Base-by-base conservation (phyloP, 1,140 invertebrate genomes). In the Scaptomyza montana region DNA sequence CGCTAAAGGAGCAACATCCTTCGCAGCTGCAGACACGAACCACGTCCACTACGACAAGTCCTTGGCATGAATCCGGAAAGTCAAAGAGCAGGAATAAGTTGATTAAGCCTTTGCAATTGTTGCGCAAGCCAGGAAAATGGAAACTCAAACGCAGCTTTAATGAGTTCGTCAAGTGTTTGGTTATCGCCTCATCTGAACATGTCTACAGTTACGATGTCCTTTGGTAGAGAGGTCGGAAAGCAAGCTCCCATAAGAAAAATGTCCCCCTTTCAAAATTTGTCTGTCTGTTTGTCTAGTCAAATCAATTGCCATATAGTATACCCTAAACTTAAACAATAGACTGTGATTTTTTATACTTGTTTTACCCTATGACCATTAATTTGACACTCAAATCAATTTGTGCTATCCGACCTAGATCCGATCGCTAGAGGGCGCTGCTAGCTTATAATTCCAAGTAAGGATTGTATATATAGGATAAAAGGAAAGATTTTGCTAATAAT, bases 201-300 rank as follows among this genome's bases (percentile, higher is more conserved):
- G 84, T 87, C n/a, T 79, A 82, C 62, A 80, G 78, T 12, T 87
- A 87, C 43, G 82, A 87, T 79, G 84, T 82, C 16, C 72, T 87
- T 39, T 87, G 82, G 82, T 87, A 85, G 69, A 5, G 39, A 43
- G 39, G 30, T 62, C 30, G 19, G 45, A 47, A 47, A 41, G 59
- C 47, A 57, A 46, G 43, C 3, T n/a, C 50, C 47, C 36, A 9
- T 10, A 10, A 8, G 10, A 19, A 5, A 30, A 30, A 30, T 30
- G 5, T 36, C 33, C 28, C n/a, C 16, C 6, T 4, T 33, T 39
- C 7, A 39, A 28, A 21, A 56, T 33, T 10, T 55, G 56, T 69
- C 46, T 50, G 21, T 67, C 69, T 57, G 68, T 79, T 72, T 72
- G 71, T 85, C 80, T 84, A 85, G 80, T 84, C 80, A 84, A 72